Evolutionary conservation across 2,113 vertebrate genomes (phyloP).

Genomic region (Saccopteryx leptura): DNA sequence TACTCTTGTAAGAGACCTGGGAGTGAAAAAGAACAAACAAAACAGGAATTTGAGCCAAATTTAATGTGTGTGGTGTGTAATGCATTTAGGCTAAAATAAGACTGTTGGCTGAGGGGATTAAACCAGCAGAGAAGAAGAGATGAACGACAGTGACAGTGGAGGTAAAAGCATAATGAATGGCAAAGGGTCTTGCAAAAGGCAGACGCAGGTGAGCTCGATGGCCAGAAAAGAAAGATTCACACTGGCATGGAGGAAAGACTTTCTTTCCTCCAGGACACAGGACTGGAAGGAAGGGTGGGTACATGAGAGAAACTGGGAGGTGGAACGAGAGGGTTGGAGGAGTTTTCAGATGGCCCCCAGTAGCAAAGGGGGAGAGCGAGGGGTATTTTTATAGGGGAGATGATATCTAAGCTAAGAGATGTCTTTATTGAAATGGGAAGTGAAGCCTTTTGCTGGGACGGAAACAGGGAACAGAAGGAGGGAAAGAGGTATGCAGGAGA

Average conservation of each 20-base stretch:
- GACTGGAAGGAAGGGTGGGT: not conserved
- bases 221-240: not conserved
- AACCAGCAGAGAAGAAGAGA: not conserved
- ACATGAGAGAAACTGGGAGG: not conserved
- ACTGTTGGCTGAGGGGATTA: not conserved
- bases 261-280: not conserved
- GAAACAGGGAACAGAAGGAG: constrained; percentile 74
- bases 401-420: constrained; percentile 8
- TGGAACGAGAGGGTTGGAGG: not conserved
- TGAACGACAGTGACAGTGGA: not conserved
- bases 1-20: constrained; percentile 2
- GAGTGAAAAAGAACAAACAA: constrained; percentile 24
- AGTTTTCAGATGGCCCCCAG: not conserved
- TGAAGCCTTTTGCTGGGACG: constrained; percentile 59
- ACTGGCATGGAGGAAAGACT: not conserved
- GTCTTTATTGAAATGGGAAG: constrained; percentile 60
- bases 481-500: constrained; percentile 20
- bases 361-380: not conserved
- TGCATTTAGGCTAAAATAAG: not conserved
- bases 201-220: not conserved
- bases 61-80: not conserved
- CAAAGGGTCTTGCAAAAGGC: not conserved
- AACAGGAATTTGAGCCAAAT: not conserved
- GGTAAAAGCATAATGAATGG: not conserved
- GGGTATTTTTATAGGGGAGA: not conserved